phyloP scores from a whole-genome alignment of 2,797 vertebrate species.

The Trachops cirrhosus region DNA sequence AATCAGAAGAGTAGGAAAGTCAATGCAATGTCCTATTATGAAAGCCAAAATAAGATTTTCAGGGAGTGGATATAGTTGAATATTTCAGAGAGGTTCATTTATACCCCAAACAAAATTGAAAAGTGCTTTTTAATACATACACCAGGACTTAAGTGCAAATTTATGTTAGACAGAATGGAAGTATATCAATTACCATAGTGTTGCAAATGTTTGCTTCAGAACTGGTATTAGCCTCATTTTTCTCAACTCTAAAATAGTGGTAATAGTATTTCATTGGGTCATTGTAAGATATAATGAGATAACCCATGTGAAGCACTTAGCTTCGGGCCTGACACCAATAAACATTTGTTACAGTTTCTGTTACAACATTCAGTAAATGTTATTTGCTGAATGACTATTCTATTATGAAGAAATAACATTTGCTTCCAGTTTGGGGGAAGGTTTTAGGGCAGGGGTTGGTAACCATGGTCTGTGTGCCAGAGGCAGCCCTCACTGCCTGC shows the following conservation, averaged over 20 bases:
- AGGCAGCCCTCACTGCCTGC: background rate
- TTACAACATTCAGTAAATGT: background rate
- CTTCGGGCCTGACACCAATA: background rate
- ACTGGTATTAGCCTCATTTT: background rate
- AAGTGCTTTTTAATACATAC: slow-evolving; percentile 7
- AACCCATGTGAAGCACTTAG: background rate
- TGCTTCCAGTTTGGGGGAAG: background rate
- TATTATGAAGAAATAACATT: background rate
- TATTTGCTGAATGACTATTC: background rate
- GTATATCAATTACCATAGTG: background rate
- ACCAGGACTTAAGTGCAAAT: background rate
- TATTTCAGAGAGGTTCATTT: slow-evolving; percentile 13
- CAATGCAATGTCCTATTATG: background rate
- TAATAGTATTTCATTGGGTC: background rate
- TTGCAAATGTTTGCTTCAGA: background rate
- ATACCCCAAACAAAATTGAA: background rate
- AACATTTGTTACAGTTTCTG: background rate
- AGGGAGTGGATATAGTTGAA: background rate
- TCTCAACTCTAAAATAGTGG: background rate
- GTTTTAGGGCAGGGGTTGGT: background rate
- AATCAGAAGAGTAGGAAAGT: background rate
- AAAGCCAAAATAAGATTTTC: background rate
- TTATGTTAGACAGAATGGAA: background rate
- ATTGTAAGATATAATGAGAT: background rate
- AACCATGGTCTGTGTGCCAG: background rate